A percentile compares a stretch with the other conserved stretches of the same genome.
Evolutionary conservation across 2,797 vertebrate genomes (phyloP).

Genomic region (Epinephelus malabaricus): DNA sequence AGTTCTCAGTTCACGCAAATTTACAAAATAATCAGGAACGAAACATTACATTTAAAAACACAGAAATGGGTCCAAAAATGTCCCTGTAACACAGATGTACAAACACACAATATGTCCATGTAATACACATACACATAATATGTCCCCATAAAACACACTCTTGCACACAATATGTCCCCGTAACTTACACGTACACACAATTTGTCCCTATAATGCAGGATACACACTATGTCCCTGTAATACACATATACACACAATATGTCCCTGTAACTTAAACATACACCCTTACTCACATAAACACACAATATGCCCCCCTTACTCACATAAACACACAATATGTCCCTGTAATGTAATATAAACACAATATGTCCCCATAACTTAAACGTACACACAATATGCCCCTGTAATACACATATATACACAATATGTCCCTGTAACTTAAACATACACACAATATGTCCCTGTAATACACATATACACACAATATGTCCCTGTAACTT

Average conservation of each 20-base stretch:
- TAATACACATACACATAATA: too few species aligned
- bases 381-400: neutral
- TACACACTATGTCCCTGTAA: neutral
- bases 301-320: too few species aligned
- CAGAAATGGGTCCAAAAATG: neutral
- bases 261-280: too few species aligned
- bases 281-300: neutral
- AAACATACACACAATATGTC: neutral
- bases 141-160: too few species aligned
- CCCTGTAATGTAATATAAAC: neutral
- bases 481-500: neutral
- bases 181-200: neutral
- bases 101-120: neutral
- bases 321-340: neutral
- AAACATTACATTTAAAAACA: neutral
- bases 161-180: neutral
- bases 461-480: accelerated
- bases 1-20: neutral
- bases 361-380: neutral
- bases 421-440: neutral
- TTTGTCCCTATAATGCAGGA: neutral
- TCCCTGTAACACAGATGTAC: neutral
- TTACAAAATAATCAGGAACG: neutral
- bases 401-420: neutral
- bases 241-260: neutral